These are phyloP conservation scores for Nemurella pictetii DNA, from an alignment of 2,888 invertebrate species.

Conservation along the genomic window DNA sequence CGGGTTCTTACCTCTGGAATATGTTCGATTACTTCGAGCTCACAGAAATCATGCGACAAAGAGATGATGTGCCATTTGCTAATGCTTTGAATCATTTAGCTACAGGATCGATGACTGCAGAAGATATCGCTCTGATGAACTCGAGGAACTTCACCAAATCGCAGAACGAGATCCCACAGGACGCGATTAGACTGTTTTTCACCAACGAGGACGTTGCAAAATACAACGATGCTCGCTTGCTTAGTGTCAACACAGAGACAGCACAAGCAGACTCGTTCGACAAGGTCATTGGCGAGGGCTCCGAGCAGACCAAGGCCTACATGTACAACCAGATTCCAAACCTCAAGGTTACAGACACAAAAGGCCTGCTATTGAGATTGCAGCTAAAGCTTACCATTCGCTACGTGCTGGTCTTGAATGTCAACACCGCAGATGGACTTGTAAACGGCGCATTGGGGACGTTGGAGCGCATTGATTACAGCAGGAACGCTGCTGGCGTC, in stretches of 20 bases:
- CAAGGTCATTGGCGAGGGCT: slow-evolving; percentile 13
- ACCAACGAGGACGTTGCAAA: slow-evolving; percentile 36
- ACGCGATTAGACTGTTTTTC: slow-evolving; percentile 37
- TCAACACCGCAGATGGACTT: slow-evolving; percentile 43
- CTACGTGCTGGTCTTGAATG: slow-evolving; percentile 44
- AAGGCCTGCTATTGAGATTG: slow-evolving; percentile 42
- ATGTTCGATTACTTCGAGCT: slow-evolving; percentile 45
- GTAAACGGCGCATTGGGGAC: slow-evolving; percentile 44
- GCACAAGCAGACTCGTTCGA: slow-evolving; percentile 20
- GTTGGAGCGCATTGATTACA: slow-evolving; percentile 32
- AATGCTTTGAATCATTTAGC: slow-evolving; percentile 45
- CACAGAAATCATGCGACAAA: slow-evolving; percentile 47
- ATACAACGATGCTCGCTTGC: slow-evolving; percentile 32
- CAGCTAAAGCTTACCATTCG: slow-evolving; percentile 44
- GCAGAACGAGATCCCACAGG: slow-evolving; percentile 35
- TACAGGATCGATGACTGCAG: slow-evolving; percentile 42
- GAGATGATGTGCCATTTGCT: slow-evolving; percentile 44
- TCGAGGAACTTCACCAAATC: not conserved
- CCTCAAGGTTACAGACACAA: slow-evolving; percentile 31
- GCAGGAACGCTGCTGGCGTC: not conserved
- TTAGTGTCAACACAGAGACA: not conserved
- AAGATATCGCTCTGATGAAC: slow-evolving; percentile 42
- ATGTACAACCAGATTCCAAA: slow-evolving; percentile 22
- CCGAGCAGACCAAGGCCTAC: slow-evolving; percentile 6
- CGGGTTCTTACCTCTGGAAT: slow-evolving; percentile 40